Evolutionary conservation across 2,113 vertebrate genomes (phyloP), one percentile per base, ranked within the genome.

Genomic region (Solea solea): DNA sequence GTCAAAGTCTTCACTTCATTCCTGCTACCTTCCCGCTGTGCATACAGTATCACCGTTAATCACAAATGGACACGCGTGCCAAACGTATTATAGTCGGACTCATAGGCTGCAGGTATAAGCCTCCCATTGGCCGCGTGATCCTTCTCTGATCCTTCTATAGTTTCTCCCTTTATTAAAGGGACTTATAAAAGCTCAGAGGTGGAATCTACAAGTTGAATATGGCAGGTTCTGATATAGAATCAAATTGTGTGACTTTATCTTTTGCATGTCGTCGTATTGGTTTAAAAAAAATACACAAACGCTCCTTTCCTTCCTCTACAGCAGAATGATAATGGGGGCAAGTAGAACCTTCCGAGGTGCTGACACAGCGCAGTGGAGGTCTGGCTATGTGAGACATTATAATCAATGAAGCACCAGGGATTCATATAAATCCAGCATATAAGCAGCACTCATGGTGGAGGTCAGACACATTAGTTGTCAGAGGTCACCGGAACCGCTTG

Each of bases 1-100:
- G 57, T 73, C 34, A 50, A 69, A 74, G 58, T 34, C 13, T 53
- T 49, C 48, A 63, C 53, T 72, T 66, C 48, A 63, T 56, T 72
- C 64, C 59, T 67, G 49, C 6, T 21, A 40, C 57, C 56, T 63
- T 62, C 15, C n/a, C 46, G 25, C 5, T 9, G 44, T 15, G 54
- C 28, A 8, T 4, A 5, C 21, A 21, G 34, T 67, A 72, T 83
- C 15, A 6, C 73, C 28, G 60, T 53, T 16, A 64, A 83, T 88
- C 70, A 64, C 59, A 67, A n/a, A 42, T 2, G 3, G 64, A 73
- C 53, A 41, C 34, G 27, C 5, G 34, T 34, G 44, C 42, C n/a
- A 40, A 11, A 48, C 9, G 50, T 56, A 10, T 9, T 75, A 1
- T 51, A 46, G 63, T 69, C 65, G 9, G 34, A 39, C 15, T 9